A percentile compares a stretch with the other conserved stretches of the same genome.
Conservation (phyloP, 2,797 vertebrate species). For the Heterohyrax brucei region DNA sequence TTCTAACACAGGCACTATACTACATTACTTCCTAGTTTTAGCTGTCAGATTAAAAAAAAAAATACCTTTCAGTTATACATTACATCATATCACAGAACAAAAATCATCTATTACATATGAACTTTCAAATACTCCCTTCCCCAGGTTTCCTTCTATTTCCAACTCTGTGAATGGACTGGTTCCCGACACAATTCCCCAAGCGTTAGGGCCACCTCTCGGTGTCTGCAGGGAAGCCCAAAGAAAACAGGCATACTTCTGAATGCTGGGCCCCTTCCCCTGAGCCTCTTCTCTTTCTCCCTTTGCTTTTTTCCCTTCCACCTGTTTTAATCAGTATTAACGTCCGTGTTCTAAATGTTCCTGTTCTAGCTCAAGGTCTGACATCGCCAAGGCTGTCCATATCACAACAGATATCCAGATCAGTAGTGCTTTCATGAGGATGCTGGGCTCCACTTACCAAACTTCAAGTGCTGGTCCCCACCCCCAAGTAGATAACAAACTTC, state of each 20-base stretch:
- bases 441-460: not conserved
- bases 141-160: not conserved
- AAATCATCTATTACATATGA: not conserved
- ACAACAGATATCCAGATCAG: not conserved
- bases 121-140: conserved; percentile 21
- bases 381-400: not conserved
- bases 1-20: not conserved
- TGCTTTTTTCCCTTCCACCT: conserved; percentile 41
- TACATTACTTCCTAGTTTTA: conserved; percentile 66
- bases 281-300: not conserved
- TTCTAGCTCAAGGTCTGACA: not conserved
- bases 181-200: not conserved
- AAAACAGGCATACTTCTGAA: not conserved
- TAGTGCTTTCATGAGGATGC: not conserved
- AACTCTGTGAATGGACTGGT: not conserved
- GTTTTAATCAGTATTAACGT: conserved; percentile 7
- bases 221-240: not conserved
- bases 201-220: not conserved
- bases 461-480: not conserved
- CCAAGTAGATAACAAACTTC: not conserved
- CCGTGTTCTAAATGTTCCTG: not conserved
- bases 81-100: not conserved
- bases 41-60: conserved; percentile 19
- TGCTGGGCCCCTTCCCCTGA: not conserved
- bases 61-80: conserved; percentile 34